These are phyloP conservation scores for Habrosyne pyritoides DNA, from an alignment of 2,888 invertebrate genomes.

Conservation along the genomic window DNA sequence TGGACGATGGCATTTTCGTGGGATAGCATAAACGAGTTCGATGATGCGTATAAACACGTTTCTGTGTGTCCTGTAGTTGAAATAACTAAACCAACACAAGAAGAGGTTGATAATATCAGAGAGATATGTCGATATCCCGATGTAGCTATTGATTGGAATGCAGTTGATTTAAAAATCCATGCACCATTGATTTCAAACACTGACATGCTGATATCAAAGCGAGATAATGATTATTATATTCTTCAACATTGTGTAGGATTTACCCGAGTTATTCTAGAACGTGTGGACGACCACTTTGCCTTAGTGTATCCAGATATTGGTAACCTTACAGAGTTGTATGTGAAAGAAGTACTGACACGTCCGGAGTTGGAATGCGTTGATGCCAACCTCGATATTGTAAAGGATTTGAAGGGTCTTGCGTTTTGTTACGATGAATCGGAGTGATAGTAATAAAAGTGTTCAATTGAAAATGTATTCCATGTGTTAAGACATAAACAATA, in stretches of 20 bases:
- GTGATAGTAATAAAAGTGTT: too few species aligned
- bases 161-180: neutral
- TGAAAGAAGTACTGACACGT: neutral
- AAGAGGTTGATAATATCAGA: neutral
- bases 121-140: neutral
- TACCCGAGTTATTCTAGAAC: neutral
- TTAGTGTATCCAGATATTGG: neutral
- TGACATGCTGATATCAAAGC: neutral
- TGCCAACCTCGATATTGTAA: neutral
- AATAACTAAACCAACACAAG: neutral
- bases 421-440: neutral
- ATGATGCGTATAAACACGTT: neutral
- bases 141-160: neutral
- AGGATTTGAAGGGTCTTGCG: neutral
- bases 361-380: neutral
- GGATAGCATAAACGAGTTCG: neutral
- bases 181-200: neutral
- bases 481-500: neutral
- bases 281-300: neutral
- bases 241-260: neutral
- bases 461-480: neutral
- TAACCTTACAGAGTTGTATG: neutral
- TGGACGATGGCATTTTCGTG: neutral
- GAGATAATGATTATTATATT: neutral
- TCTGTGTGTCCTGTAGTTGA: neutral